Conservation (phyloP, 1,140 invertebrate species). For the Papilio glaucus region DNA sequence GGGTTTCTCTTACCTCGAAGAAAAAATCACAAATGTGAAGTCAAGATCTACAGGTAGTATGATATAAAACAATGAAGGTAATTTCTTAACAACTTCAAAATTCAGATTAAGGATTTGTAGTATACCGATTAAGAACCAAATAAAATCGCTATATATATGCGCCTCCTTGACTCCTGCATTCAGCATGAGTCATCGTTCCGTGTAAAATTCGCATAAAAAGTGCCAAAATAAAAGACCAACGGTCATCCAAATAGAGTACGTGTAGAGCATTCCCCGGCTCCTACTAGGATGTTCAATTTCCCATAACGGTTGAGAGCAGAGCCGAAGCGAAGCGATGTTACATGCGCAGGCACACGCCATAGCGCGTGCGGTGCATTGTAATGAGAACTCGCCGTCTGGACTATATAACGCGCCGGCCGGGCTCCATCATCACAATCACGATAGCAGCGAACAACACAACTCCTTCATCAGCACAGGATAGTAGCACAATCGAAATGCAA, state of each 20-base stretch:
- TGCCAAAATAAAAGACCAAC: slow-evolving; percentile 56
- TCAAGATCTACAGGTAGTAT: no score
- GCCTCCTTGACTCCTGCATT: not conserved
- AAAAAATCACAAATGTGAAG: no score
- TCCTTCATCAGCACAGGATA: slow-evolving; percentile 54
- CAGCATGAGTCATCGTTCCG: slow-evolving; percentile 42
- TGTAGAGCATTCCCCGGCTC: slow-evolving; percentile 55
- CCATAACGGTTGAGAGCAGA: slow-evolving; percentile 70
- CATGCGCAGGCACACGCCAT: slow-evolving; percentile 53
- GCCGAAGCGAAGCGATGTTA: slow-evolving; percentile 63
- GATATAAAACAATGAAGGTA: no score
- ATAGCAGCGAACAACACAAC: slow-evolving; percentile 57
- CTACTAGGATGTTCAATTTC: slow-evolving; percentile 65
- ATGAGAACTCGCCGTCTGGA: slow-evolving; percentile 63
- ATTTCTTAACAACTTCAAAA: no score
- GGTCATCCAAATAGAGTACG: slow-evolving; percentile 54
- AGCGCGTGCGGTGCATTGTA: slow-evolving; percentile 66
- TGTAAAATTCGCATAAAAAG: slow-evolving; percentile 42
- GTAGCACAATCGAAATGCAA: slow-evolving; percentile 55
- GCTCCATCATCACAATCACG: slow-evolving; percentile 57
- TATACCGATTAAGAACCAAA: no score
- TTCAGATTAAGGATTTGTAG: no score
- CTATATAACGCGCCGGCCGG: slow-evolving; percentile 67
- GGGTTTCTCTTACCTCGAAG: no score
- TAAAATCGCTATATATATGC: not conserved